Evolutionary conservation across 2,797 vertebrate species (phyloP), one percentile per base, ranked within the genome.

Genomic region (Pseudochromis fuscus): DNA sequence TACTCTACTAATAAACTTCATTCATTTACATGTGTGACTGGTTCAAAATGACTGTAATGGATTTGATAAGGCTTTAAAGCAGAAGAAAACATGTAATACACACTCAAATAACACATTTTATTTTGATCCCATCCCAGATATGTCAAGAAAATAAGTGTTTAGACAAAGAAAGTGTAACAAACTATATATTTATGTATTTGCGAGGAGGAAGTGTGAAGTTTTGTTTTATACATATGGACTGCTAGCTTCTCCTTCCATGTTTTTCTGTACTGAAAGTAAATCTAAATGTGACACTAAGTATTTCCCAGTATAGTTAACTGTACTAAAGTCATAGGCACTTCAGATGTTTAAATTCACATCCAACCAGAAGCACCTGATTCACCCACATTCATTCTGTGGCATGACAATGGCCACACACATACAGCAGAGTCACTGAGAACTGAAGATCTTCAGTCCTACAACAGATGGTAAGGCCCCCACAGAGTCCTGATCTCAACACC

Each of bases 11-110:
- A n/a, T n/a, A n/a, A n/a, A n/a, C n/a, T n/a, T n/a, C n/a, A 1
- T 65, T 48, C 55, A 52, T 37, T 60, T 38, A 40, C 50, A 37
- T 61, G 4, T 63, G n/a, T n/a, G n/a, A n/a, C n/a, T n/a, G n/a
- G n/a, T n/a, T n/a, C n/a, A n/a, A n/a, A n/a, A n/a, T n/a, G n/a
- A n/a, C n/a, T n/a, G n/a, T n/a, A n/a, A n/a, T n/a, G n/a, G n/a
- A n/a, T 66, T 75, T 72, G 33, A 44, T 50, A 51, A 15, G 12
- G 24, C 69, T 66, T 73, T 46, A 67, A 79, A 77, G 40, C 9
- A 68, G 49, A 40, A 28, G 50, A 59, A 82, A 79, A 67, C 66
- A 11, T 48, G 19, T 56, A 24, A 55, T 61, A n/a, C 2, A 7
- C 31, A 59, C 46, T 79, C 65, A 75, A 33, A 75, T 69, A 25